A percentile compares a stretch with the other conserved stretches of the same genome.
Conservation (phyloP, 30 jellyfish, hydroid and myxozoan species). For the Aurelia sp. region DNA sequence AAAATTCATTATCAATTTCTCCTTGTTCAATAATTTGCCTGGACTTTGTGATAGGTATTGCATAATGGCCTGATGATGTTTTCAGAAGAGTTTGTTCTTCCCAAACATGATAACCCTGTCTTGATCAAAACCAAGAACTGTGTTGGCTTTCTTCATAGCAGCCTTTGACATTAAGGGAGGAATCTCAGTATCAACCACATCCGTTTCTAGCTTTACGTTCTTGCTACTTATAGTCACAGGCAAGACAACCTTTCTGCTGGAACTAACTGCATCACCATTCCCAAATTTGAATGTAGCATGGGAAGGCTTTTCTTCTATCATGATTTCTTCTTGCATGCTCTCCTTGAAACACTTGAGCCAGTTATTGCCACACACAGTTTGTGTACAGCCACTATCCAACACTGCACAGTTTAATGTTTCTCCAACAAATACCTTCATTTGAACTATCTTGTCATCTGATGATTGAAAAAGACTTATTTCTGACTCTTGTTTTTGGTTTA, state of each 20-base stretch:
- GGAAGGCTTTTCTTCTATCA: constrained; percentile 27
- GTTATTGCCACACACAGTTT: too few relatives aligned
- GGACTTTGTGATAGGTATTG: constrained; percentile 28
- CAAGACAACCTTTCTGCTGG: constrained; percentile 16
- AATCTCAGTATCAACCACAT: constrained; percentile 60
- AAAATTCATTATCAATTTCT: constrained; percentile 23
- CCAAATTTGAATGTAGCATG: constrained; percentile 64
- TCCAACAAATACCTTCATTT: too few relatives aligned
- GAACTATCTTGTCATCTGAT: too few relatives aligned
- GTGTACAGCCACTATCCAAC: too few relatives aligned
- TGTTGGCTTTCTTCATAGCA: constrained; percentile 50
- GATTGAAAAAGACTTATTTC: too few relatives aligned
- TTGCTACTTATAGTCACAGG: constrained; percentile 36
- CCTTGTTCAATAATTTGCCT: constrained; percentile 26
- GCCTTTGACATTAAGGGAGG: constrained; percentile 36
- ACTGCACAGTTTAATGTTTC: too few relatives aligned
- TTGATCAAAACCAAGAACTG: constrained; percentile 41
- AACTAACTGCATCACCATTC: constrained; percentile 27
- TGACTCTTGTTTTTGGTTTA: too few relatives aligned
- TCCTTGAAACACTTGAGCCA: too few relatives aligned
- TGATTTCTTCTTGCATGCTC: too few relatives aligned
- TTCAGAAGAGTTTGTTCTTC: not conserved
- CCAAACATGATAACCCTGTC: constrained; percentile 45
- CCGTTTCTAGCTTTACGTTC: constrained; percentile 16
- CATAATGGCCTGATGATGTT: constrained; percentile 53